Evolutionary conservation across 2,888 invertebrate species (phyloP).

Genomic region (Dasypogon diadema): DNA sequence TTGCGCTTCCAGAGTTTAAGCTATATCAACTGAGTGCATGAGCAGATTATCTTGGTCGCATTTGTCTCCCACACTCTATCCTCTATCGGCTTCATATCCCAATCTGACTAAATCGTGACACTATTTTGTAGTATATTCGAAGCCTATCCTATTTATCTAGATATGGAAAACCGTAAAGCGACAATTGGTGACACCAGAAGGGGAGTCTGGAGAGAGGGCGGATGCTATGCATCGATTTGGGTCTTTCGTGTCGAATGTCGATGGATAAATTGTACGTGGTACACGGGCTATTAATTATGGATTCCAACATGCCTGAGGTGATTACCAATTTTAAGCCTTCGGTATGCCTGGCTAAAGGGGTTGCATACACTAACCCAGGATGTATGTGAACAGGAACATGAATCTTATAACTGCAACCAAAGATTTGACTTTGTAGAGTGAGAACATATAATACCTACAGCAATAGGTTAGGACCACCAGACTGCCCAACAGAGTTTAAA

Average conservation of each 20-base stretch:
- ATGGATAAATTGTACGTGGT: constrained; percentile 55
- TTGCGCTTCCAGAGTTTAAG: constrained; percentile 22
- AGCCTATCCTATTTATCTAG: constrained; percentile 45
- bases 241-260: constrained; percentile 52
- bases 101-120: constrained; percentile 48
- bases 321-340: constrained; percentile 55
- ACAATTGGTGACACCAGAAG: constrained; percentile 46
- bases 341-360: constrained; percentile 34
- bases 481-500: constrained; percentile 18
- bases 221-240: constrained; percentile 35
- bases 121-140: constrained; percentile 49
- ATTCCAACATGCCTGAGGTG: constrained; percentile 55
- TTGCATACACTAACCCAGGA: constrained; percentile 9
- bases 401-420: not conserved
- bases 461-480: constrained; percentile 26
- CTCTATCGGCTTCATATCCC: constrained; percentile 8
- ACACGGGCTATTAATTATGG: constrained; percentile 56
- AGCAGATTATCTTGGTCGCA: constrained; percentile 47
- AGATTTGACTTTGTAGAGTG: not conserved
- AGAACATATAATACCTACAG: constrained; percentile 4
- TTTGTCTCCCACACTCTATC: constrained; percentile 8
- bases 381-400: constrained; percentile 18
- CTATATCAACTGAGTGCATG: constrained; percentile 39
- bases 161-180: constrained; percentile 47
- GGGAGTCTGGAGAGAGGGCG: constrained; percentile 2